phyloP scores from a whole-genome alignment of 1,140 invertebrate species.

The Leguminivora glycinivorella region DNA sequence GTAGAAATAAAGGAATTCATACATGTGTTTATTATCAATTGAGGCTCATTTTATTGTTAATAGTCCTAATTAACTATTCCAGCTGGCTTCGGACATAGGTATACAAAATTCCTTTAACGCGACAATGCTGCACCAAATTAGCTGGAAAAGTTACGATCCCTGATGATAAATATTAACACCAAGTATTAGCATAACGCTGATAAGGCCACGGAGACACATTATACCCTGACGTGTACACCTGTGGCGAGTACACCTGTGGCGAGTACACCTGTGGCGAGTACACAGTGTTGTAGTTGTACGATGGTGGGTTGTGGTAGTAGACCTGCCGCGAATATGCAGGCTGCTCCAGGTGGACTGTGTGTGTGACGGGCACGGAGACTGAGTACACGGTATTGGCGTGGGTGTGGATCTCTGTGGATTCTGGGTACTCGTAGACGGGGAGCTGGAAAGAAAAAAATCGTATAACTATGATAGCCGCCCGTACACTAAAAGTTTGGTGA shows the following conservation, averaged over 20 bases:
- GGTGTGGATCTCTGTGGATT: conserved; percentile 15
- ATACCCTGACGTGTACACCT: not conserved
- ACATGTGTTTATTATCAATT: too few species aligned
- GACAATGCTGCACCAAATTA: too few species aligned
- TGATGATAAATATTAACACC: too few species aligned
- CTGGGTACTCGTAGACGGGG: conserved; percentile 1
- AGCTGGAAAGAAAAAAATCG: not conserved
- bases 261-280: not conserved
- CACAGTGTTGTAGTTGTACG: not conserved
- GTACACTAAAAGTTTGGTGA: too few species aligned
- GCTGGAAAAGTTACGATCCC: too few species aligned
- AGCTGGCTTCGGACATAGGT: too few species aligned
- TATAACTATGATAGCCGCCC: too few species aligned
- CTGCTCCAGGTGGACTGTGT: conserved; percentile 1
- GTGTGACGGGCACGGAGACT: conserved; percentile 19
- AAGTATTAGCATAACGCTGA: not conserved
- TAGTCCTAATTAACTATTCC: too few species aligned
- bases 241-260: not conserved
- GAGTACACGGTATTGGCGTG: not conserved
- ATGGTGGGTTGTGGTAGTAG: conserved; percentile 8
- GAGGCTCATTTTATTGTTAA: too few species aligned
- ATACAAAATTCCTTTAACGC: too few species aligned
- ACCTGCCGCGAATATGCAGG: not conserved
- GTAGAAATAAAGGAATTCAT: too few species aligned
- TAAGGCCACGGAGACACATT: not conserved